Conservation (phyloP, 2,113 vertebrate species). For the Columba janthina region DNA sequence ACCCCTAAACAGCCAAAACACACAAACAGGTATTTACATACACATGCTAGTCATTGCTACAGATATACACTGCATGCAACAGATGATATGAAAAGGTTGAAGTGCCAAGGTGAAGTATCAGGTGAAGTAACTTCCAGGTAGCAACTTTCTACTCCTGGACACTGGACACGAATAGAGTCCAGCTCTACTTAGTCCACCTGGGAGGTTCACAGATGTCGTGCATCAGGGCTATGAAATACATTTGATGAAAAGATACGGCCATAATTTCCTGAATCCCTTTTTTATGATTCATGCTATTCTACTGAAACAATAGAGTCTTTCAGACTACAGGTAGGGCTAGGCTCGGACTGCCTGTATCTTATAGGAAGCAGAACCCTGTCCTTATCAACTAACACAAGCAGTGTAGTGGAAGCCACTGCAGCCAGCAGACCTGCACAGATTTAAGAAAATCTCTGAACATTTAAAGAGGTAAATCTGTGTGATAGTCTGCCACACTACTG, state of each 20-base stretch:
- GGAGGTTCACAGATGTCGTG: neutral
- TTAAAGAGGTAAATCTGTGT: neutral
- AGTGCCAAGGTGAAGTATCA: neutral
- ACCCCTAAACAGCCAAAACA: neutral
- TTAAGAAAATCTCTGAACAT: neutral
- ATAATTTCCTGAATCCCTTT: neutral
- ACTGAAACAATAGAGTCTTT: neutral
- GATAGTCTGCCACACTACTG: neutral
- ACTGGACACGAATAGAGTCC: neutral
- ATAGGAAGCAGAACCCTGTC: neutral
- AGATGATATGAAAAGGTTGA: neutral
- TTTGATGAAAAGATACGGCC: accelerated
- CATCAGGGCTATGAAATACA: neutral
- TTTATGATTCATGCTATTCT: neutral
- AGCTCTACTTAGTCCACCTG: neutral
- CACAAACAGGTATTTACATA: neutral
- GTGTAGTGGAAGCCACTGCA: neutral
- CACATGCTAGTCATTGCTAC: neutral
- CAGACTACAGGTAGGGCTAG: neutral
- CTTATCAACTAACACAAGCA: neutral
- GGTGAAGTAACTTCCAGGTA: neutral
- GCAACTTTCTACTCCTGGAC: neutral
- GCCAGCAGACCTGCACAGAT: accelerated
- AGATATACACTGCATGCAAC: neutral
- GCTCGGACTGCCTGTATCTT: neutral